phyloP scores from a whole-genome alignment of 2,888 invertebrate species.

The Siphlonurus alternatus region DNA sequence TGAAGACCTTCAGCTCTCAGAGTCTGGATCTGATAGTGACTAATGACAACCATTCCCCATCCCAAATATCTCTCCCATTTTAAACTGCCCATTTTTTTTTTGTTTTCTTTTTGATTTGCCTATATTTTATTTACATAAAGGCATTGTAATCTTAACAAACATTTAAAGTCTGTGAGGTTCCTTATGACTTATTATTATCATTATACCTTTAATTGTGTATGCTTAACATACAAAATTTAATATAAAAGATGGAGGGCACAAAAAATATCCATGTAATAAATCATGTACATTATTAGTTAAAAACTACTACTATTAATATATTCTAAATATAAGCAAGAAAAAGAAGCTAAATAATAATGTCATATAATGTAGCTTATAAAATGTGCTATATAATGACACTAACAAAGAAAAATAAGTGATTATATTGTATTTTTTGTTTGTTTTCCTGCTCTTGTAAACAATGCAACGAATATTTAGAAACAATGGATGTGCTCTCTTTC shows the following conservation, averaged over 20 bases:
- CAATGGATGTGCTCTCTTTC: neutral
- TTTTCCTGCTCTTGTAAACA: neutral
- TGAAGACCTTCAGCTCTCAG: slow-evolving; percentile 73
- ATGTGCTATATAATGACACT: neutral
- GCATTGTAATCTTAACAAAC: too few species aligned
- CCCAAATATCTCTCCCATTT: neutral
- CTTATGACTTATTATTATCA: too few species aligned
- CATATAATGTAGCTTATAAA: neutral
- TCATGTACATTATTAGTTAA: neutral
- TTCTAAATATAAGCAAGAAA: neutral
- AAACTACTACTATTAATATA: neutral
- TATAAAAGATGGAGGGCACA: neutral
- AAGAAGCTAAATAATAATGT: neutral
- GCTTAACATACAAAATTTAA: too few species aligned
- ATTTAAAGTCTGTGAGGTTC: too few species aligned
- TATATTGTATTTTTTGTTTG: neutral
- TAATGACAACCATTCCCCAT: slow-evolving; percentile 22
- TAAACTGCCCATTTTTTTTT: too few species aligned
- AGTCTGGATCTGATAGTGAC: slow-evolving; percentile 66
- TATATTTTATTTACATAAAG: too few species aligned
- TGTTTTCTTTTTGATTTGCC: too few species aligned
- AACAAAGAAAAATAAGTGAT: neutral
- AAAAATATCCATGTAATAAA: neutral
- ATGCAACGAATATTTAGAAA: neutral
- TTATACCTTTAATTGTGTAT: too few species aligned